Base-by-base conservation (phyloP, 2,797 vertebrate genomes). In the Glossophaga mutica region DNA sequence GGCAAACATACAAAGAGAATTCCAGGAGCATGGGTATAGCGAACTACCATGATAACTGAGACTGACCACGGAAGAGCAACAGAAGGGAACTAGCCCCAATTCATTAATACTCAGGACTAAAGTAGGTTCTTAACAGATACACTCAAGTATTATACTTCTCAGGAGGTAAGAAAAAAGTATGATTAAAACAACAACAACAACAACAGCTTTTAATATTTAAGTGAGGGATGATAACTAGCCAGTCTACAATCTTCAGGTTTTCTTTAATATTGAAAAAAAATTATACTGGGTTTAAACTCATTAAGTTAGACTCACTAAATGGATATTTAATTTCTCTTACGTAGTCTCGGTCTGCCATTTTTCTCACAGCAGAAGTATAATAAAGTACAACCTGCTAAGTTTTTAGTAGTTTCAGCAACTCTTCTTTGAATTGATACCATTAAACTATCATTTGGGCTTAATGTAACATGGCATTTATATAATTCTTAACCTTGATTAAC, bases 251-350 rank as follows among this genome's bases (percentile, higher is more conserved):
- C n/a, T 87, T 91, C 11, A 82, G 37, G 48, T 85, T 78, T 92
- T 87, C 59, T 90, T 85, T 62, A 84, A 92, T 68, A 90, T 71
- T 79, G 83, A 29, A 73, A 94, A 96, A 91, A 50, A 89, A 91
- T 57, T 93, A 94, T 2, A 74, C 26, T 81, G 37, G 32, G 18
- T 94, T 97, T 93, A 93, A 91, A 94, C 48, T 90, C 44, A 84
- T 79, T 97, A 81, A 62, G 52, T 82, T 78, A 92, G 62, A 91
- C 85, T 86, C 83, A 86, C 29, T 82, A 97, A 46, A 76, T 79
- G 11, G 29, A 85, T 6, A 79, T 3, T 37, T 26, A 50, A 57
- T 92, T 79, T 92, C 52, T 94, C 32, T 91, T 55, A 82, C 1
- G 3, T 85, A 88, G 68, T 94, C 55, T 91, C 70, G 48, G 52